Evolutionary conservation across 2,797 vertebrate species (phyloP).

Genomic region (Ctenosaura bakeri): DNA sequence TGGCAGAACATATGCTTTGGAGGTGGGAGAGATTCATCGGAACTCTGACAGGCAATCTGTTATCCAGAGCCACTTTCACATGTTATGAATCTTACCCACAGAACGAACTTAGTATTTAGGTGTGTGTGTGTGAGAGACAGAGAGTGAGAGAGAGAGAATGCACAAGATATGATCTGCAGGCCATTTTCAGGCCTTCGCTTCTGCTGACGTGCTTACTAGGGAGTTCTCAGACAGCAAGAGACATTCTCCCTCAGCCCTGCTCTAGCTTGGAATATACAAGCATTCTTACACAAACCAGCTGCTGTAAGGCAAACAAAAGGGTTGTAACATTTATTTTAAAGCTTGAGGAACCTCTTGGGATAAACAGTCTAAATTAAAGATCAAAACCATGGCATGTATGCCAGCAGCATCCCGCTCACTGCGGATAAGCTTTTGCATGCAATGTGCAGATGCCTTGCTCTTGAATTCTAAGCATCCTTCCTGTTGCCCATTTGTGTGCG

Average conservation of each 20-base stretch:
- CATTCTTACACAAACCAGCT: slow-evolving; percentile 68
- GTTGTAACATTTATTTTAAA: slow-evolving; percentile 70
- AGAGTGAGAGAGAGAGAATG: background rate
- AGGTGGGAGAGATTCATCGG: background rate
- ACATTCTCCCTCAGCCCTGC: background rate
- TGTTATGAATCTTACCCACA: background rate
- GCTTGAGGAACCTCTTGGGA: slow-evolving; percentile 70
- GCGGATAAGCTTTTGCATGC: slow-evolving; percentile 37
- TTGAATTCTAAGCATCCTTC: background rate
- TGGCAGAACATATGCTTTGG: too few relatives aligned
- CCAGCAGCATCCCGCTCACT: slow-evolving; percentile 46
- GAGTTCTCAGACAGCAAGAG: background rate
- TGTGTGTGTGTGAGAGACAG: too few relatives aligned
- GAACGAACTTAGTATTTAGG: background rate
- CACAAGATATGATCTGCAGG: background rate
- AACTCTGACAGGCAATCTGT: slow-evolving; percentile 15
- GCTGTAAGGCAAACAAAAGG: slow-evolving; percentile 65
- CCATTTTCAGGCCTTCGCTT: background rate
- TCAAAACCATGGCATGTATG: slow-evolving; percentile 61
- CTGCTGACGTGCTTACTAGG: background rate
- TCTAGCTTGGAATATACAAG: background rate
- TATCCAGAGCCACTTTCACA: background rate
- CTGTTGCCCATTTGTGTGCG: background rate
- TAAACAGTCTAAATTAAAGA: slow-evolving; percentile 77
- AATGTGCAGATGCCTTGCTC: background rate